Percentiles rank a stretch among this genome's conserved stretches.
These are phyloP conservation scores for Nomada ruficornis DNA, from an alignment of 2,888 invertebrate genomes.

Conservation along the genomic window DNA sequence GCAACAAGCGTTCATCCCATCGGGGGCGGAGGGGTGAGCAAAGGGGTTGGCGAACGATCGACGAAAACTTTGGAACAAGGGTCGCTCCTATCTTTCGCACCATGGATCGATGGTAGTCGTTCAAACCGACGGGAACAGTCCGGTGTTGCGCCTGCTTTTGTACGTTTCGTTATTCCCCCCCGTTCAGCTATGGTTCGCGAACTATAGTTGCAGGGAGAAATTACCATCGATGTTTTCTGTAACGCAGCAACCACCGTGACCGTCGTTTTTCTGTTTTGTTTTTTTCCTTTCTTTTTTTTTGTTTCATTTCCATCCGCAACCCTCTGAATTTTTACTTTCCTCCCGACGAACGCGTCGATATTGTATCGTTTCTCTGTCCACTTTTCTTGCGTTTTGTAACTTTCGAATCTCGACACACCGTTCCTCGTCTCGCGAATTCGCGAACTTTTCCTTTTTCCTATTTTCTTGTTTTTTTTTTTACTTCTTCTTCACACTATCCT, in stretches of 20 bases:
- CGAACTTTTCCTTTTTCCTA: not conserved
- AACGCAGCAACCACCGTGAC: not conserved
- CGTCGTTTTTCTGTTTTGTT: not conserved
- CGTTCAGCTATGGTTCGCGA: too few species aligned
- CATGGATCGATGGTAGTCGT: constrained; percentile 24
- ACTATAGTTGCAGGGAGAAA: too few species aligned
- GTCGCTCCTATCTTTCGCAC: constrained; percentile 38
- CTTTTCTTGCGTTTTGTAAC: too few species aligned
- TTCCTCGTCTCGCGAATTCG: not conserved
- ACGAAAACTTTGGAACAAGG: not conserved
- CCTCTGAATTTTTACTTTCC: not conserved
- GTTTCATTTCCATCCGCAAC: not conserved
- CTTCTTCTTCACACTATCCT: not conserved
- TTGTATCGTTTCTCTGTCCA: too few species aligned
- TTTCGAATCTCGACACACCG: not conserved
- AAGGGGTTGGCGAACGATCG: constrained; percentile 14
- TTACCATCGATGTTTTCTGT: not conserved
- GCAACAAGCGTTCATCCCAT: not conserved
- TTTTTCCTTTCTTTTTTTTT: not conserved
- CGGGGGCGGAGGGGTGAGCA: not conserved
- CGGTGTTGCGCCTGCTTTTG: too few species aligned
- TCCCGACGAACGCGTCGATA: too few species aligned
- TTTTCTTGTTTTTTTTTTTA: too few species aligned
- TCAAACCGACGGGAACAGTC: too few species aligned
- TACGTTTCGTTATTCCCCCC: too few species aligned